These are phyloP conservation scores for Acromyrmex echinatior DNA, from an alignment of 1,140 invertebrate genomes.

Conservation along the genomic window DNA sequence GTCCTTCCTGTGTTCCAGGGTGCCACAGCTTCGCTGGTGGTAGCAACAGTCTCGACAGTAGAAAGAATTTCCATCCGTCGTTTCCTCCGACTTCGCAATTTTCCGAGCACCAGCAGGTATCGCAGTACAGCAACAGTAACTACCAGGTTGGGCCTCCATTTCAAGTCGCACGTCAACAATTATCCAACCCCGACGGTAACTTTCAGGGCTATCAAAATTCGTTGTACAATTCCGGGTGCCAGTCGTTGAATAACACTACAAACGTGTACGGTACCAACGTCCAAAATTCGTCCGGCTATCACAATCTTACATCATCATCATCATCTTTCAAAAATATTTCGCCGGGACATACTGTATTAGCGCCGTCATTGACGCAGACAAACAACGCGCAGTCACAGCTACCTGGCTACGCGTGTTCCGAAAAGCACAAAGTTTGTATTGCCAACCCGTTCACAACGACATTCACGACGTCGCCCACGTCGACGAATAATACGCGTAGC, in stretches of 20 bases:
- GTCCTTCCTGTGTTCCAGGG: conserved; percentile 79
- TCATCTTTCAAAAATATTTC: neutral
- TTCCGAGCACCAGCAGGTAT: conserved; percentile 79
- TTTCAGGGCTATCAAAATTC: neutral
- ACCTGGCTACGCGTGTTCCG: neutral
- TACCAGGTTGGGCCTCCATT: neutral
- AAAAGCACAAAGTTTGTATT: neutral
- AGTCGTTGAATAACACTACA: conserved; percentile 74
- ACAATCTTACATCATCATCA: neutral
- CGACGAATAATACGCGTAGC: neutral
- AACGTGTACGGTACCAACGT: conserved; percentile 74
- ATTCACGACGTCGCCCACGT: conserved; percentile 37
- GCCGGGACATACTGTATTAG: neutral
- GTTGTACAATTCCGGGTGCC: conserved; percentile 60
- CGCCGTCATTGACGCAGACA: neutral
- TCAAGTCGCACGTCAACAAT: neutral
- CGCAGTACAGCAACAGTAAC: conserved; percentile 70
- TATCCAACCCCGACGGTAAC: neutral
- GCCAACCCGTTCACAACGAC: conserved; percentile 35
- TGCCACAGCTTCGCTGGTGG: conserved; percentile 85
- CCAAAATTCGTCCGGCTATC: conserved; percentile 60
- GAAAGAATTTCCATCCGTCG: conserved; percentile 82
- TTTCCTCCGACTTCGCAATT: conserved; percentile 81
- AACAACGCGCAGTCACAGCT: neutral
- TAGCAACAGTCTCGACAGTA: conserved; percentile 85